Evolutionary conservation across 2,113 vertebrate species (phyloP).

Genomic region (Xiphophorus couchianus): DNA sequence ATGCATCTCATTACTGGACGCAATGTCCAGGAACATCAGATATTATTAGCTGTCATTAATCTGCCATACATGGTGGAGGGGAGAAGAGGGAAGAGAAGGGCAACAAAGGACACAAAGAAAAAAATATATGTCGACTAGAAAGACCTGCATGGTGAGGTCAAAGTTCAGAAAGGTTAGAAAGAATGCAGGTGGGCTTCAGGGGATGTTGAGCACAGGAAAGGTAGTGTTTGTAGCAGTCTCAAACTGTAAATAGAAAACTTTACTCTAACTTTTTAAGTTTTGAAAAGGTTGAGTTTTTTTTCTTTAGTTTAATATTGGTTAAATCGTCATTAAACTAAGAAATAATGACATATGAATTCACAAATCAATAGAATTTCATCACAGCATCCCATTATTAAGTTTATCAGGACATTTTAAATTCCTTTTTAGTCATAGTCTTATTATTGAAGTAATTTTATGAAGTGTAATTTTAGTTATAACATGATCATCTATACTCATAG

Average conservation of each 20-base stretch:
- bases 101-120: slow-evolving; percentile 80
- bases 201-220: slow-evolving; percentile 28
- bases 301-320: not conserved
- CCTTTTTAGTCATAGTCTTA: too few relatives aligned
- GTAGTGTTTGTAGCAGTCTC: slow-evolving; percentile 29
- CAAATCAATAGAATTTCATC: not conserved
- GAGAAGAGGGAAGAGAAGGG: slow-evolving; percentile 62
- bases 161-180: slow-evolving; percentile 77
- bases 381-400: not conserved
- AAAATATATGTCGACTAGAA: slow-evolving; percentile 82
- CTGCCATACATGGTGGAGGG: slow-evolving; percentile 87
- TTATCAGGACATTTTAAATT: too few relatives aligned
- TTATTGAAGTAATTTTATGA: too few relatives aligned
- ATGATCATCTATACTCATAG: not conserved
- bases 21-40: slow-evolving; percentile 98
- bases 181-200: slow-evolving; percentile 40
- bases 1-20: slow-evolving; percentile 96
- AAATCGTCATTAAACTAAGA: not conserved
- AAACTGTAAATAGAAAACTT: slow-evolving; percentile 2
- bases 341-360: not conserved
- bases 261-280: not conserved
- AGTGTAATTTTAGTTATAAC: too few relatives aligned
- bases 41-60: slow-evolving; percentile 99
- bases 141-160: slow-evolving; percentile 79
- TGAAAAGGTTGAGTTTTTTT: not conserved